Base-by-base conservation (phyloP, 2,888 invertebrate species). In the Euzetes globulus region DNA sequence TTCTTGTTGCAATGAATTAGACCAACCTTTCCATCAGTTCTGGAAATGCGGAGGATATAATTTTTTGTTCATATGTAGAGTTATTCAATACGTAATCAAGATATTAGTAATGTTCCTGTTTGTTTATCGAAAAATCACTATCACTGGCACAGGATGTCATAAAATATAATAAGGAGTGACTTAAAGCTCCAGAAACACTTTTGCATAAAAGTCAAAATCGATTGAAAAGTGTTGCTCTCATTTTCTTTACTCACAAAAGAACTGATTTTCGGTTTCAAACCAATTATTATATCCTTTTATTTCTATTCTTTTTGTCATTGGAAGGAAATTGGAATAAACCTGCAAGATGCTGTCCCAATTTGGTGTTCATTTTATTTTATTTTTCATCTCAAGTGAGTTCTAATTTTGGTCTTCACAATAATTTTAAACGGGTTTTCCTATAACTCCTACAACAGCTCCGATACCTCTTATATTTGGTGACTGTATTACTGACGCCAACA, bases 121-220 rank as follows among this genome's bases (percentile, higher is more conserved):
- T 65, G 27, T 37, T 65, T 60, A 17, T 27, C 25, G 17, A 60
- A 22, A n/a, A 65, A 37, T 65, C 63, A 65, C 17, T 65, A 65
- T 65, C 63, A 65, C 15, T 37, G 33, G 63, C 29, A 65, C 63
- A 65, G 63, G 63, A 65, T 65, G 37, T 65, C 60, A 60, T 60
- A 60, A 60, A 60, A 22, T 22, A 60, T 60, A 41, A 41, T 41
- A 41, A 41, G 41, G 33, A 11, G 41, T 13, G 41, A 41, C 9
- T 41, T 41, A 13, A 41, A 41, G 41, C 41, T 41, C 41, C 41
- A 41, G 41, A 41, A 33, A 41, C 41, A 41, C 41, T 41, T 13
- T 41, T 41, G 11, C 13, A 11, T 41, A 13, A 41, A 1, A 41
- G 11, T 41, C 7, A 1, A 41, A 11, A 41, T 41, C 41, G 41